Evolutionary conservation across 2,113 vertebrate species (phyloP).

Genomic region (Tachuris rubrigastra): DNA sequence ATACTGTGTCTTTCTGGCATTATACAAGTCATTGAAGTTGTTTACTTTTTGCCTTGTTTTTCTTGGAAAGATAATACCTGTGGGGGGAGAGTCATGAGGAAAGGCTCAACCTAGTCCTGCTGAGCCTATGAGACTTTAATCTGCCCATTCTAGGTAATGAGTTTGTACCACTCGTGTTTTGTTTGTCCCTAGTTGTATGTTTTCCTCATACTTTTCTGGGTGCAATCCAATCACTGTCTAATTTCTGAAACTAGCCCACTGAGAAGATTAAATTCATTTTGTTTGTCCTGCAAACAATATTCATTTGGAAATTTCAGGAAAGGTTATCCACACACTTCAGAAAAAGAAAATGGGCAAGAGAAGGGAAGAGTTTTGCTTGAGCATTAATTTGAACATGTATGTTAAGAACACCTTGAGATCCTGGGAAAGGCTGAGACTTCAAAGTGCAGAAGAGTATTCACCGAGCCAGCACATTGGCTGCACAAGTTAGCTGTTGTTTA

Average conservation of each 20-base stretch:
- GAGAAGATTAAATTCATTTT: slow-evolving; percentile 41
- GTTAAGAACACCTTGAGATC: neutral
- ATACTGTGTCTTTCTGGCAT: neutral
- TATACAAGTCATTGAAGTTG: neutral
- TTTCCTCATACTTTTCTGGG: slow-evolving; percentile 31
- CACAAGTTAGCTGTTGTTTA: neutral
- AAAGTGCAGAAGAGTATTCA: neutral
- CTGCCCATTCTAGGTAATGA: neutral
- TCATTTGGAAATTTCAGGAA: slow-evolving; percentile 27
- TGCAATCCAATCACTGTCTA: slow-evolving; percentile 46
- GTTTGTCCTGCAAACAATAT: slow-evolving; percentile 39
- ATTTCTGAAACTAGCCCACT: slow-evolving; percentile 32
- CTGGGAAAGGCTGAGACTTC: neutral
- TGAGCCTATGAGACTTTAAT: slow-evolving; percentile 33
- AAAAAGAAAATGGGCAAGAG: neutral
- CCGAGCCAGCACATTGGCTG: neutral
- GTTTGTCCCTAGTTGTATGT: neutral
- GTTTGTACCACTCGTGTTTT: slow-evolving; percentile 2
- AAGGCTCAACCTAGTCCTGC: neutral
- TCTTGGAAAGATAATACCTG: neutral
- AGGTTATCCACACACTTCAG: neutral
- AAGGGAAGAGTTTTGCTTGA: neutral
- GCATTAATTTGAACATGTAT: neutral
- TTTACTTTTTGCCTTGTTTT: neutral
- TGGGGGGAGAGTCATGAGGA: neutral